Base-by-base conservation (phyloP, 2,888 invertebrate genomes). In the Heteropelma amictum region DNA sequence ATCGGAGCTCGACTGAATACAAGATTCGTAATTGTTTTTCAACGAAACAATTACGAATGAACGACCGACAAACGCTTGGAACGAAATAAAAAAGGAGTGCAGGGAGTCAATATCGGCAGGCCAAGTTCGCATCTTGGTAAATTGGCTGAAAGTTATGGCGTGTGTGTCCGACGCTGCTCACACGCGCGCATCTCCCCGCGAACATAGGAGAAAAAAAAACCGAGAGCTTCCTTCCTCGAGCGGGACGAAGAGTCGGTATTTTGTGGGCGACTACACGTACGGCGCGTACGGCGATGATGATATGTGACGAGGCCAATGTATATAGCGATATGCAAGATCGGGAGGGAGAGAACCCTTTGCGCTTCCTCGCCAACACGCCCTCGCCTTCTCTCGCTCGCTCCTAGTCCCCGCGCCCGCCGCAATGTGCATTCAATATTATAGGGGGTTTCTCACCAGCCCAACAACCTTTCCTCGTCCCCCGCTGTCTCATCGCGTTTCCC, bases 351-450 rank as follows among this genome's bases (percentile, higher is more conserved):
- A 45, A 38, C 47, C 56, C 64, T 58, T 58, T 23, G 64, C 42
- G 69, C 64, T 69, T 64, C 45, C 58, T 74, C 73, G 69, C 38
- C 14, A 64, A 64, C 64, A 73, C 63, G 69, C 73, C 69, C 69
- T 73, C 69, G 51, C 58, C 51, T 49, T 38, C 45, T 73, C 68
- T 58, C 56, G 61, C 73, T 64, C 69, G 7, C 73, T 60, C 53
- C 28, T 8, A 3, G 26, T 10, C 19, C 12, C n/a, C 10, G 23
- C 19, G 7, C 21, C 30, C 19, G 21, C 53, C 54, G 35, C 65
- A 47, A 45, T 17, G 33, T 67, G 65, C 54, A 56, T 26, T 56
- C 54, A n/a, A 56, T 35, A 33, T 33, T n/a, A n/a, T n/a, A 54
- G 65, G 45, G 45, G 40, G 12, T 53, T 65, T 60, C 42, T 38